phyloP scores from a whole-genome alignment of 1,140 invertebrate genomes.

The Aphelenchoides fujianensis region DNA sequence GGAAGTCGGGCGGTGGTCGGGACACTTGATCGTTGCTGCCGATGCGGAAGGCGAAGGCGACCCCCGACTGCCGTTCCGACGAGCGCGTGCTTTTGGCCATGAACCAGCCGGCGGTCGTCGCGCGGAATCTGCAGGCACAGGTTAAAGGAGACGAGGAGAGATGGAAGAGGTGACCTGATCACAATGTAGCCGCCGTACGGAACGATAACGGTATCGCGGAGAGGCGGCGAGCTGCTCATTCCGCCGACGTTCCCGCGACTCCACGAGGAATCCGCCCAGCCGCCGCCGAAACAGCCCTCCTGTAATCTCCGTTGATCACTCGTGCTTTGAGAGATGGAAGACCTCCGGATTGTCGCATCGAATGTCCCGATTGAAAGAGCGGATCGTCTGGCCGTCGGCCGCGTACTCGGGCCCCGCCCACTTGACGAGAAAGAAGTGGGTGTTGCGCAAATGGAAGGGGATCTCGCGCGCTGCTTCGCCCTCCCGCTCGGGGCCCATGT shows the following conservation, averaged over 20 bases:
- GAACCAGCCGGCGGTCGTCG: conserved; percentile 2
- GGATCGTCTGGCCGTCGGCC: background rate
- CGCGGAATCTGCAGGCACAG: background rate
- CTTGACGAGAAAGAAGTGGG: conserved; percentile 14
- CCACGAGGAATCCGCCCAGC: background rate
- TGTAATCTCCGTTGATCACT: background rate
- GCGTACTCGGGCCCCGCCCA: background rate
- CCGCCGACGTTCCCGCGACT: conserved; percentile 4
- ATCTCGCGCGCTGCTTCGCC: background rate
- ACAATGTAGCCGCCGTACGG: conserved; percentile 21
- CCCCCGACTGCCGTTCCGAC: conserved; percentile 12
- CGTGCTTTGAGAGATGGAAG: too few species aligned
- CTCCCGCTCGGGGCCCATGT: background rate
- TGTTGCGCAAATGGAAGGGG: conserved; percentile 2
- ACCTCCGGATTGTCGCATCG: background rate
- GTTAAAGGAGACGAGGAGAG: background rate
- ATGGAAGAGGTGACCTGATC: background rate
- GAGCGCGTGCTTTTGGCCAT: conserved; percentile 13
- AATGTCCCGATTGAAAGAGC: conserved; percentile 7
- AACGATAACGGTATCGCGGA: background rate
- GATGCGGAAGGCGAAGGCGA: conserved; percentile 17
- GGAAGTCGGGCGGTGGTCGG: conserved; percentile 7
- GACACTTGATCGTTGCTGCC: conserved; percentile 1
- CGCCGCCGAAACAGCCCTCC: conserved; percentile 5
- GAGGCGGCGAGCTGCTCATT: background rate